phyloP scores from a whole-genome alignment of 2,888 invertebrate species.

The Drosophila siamana region DNA sequence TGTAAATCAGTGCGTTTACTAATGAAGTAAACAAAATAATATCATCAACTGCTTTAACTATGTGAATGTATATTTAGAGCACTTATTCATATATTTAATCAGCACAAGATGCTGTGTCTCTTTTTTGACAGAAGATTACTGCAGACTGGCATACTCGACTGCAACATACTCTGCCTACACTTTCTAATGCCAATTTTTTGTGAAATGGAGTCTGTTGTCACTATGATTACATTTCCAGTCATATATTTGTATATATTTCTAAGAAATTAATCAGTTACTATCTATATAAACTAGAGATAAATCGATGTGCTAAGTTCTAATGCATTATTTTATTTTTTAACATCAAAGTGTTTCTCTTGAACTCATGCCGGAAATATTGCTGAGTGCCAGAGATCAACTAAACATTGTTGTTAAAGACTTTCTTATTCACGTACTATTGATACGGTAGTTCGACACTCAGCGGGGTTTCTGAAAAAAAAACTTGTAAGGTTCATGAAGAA shows the following conservation, averaged over 20 bases:
- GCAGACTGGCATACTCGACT: neutral
- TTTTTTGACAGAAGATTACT: neutral
- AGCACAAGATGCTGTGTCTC: constrained; percentile 5
- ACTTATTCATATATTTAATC: constrained; percentile 27
- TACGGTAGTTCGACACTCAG: constrained; percentile 50
- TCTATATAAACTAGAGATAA: neutral
- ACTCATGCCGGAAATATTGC: neutral
- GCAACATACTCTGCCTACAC: neutral
- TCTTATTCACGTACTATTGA: constrained; percentile 4
- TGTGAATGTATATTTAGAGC: constrained; percentile 4
- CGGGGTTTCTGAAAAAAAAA: constrained; percentile 26
- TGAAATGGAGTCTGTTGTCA: too few species aligned
- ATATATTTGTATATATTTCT: too few species aligned
- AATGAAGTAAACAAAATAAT: constrained; percentile 30
- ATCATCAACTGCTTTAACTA: constrained; percentile 15
- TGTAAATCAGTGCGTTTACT: neutral
- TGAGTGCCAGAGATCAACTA: neutral
- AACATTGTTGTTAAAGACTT: constrained; percentile 11
- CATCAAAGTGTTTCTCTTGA: neutral
- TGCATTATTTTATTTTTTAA: too few species aligned
- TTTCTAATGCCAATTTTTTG: too few species aligned
- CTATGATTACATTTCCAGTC: too few species aligned
- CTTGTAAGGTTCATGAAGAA: constrained; percentile 18
- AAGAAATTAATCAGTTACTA: neutral
- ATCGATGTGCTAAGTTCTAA: neutral